These are phyloP conservation scores for Azorinus chamasolen DNA, from an alignment of 2,888 invertebrate species.

Conservation along the genomic window DNA sequence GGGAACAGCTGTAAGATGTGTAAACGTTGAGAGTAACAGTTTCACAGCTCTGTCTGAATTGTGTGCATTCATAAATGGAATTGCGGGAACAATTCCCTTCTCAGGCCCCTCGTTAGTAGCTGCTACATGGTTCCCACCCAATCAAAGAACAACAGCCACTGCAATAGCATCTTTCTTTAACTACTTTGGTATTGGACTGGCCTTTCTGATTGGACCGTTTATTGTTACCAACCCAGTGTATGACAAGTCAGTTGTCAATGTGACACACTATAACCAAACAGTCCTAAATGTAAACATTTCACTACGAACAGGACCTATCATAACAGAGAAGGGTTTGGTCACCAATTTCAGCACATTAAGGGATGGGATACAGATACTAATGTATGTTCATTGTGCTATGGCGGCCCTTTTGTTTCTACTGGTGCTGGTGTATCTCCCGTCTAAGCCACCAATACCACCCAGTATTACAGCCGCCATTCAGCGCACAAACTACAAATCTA, in stretches of 20 bases:
- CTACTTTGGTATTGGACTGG: constrained; percentile 20
- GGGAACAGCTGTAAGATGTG: constrained; percentile 26
- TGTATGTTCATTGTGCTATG: constrained; percentile 12
- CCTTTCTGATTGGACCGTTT: constrained; percentile 21
- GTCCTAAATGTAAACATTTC: background rate
- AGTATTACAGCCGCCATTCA: constrained; percentile 12
- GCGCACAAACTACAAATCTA: constrained; percentile 16
- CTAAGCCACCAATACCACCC: constrained; percentile 16
- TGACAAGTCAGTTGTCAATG: background rate
- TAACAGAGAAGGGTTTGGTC: constrained; percentile 5
- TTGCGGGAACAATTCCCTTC: constrained; percentile 23
- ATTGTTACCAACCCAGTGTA: constrained; percentile 17
- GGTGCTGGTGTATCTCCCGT: constrained; percentile 6
- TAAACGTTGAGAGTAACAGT: constrained; percentile 7
- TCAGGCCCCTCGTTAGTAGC: constrained; percentile 19
- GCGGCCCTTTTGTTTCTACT: constrained; percentile 6
- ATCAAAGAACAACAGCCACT: constrained; percentile 23
- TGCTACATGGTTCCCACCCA: constrained; percentile 22
- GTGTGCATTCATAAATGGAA: constrained; percentile 18
- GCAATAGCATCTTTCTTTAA: constrained; percentile 24
- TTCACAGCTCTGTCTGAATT: constrained; percentile 23
- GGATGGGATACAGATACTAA: constrained; percentile 12
- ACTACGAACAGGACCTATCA: background rate
- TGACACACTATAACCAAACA: background rate
- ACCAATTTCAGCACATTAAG: constrained; percentile 1